These are phyloP conservation scores for Hemithea aestivaria DNA, from an alignment of 2,888 invertebrate genomes.

Conservation along the genomic window DNA sequence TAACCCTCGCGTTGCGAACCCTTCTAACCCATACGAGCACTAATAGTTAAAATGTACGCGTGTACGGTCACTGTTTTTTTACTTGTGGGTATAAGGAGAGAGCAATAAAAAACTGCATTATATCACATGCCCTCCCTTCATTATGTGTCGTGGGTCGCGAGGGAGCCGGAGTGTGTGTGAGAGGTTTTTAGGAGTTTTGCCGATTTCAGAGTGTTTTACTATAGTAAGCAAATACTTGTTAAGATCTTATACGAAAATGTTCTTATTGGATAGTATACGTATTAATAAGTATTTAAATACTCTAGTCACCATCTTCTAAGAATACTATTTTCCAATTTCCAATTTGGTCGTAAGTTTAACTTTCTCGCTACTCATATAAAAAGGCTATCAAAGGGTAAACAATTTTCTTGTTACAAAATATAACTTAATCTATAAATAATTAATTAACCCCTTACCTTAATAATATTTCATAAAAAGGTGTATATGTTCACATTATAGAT, in stretches of 20 bases:
- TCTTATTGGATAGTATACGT: neutral
- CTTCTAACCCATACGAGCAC: constrained; percentile 61
- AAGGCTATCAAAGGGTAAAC: too few species aligned
- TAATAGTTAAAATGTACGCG: constrained; percentile 75
- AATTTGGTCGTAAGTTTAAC: too few species aligned
- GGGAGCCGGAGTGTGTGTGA: constrained; percentile 54
- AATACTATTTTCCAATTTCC: too few species aligned
- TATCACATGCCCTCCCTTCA: constrained; percentile 75
- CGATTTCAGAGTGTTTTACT: constrained; percentile 18
- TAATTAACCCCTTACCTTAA: too few species aligned
- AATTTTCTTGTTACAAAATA: too few species aligned
- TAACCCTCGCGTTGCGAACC: constrained; percentile 66
- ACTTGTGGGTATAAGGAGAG: constrained; percentile 73
- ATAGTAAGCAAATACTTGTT: too few species aligned
- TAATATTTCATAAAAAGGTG: too few species aligned
- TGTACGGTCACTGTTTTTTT: constrained; percentile 55
- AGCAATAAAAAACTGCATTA: constrained; percentile 79
- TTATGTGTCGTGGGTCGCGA: constrained; percentile 53
- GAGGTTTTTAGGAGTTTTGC: constrained; percentile 39
- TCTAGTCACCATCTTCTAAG: too few species aligned
- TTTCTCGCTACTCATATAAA: too few species aligned
- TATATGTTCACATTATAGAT: too few species aligned
- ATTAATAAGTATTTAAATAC: too few species aligned
- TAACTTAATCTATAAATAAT: too few species aligned
- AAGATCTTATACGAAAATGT: neutral